phyloP scores from a whole-genome alignment of 2,113 vertebrate species.

The Variabilichromis moorii region DNA sequence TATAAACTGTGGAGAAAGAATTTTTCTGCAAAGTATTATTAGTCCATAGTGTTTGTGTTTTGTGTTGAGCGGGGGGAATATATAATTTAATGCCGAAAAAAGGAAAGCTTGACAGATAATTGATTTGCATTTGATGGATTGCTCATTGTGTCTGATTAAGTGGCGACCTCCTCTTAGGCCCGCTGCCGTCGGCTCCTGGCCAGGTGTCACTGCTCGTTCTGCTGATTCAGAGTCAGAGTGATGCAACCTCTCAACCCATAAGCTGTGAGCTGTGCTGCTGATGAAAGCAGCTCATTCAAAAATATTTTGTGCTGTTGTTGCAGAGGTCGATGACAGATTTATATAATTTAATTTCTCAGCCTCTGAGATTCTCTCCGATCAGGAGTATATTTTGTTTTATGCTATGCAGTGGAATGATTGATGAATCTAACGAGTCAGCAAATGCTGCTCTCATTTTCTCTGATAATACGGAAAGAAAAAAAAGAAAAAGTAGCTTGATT shows the following conservation, averaged over 20 bases:
- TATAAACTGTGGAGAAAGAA: neutral
- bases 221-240: slow-evolving; percentile 28
- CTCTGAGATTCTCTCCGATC: slow-evolving; percentile 8
- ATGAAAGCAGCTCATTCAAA: slow-evolving; percentile 30
- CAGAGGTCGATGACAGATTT: slow-evolving; percentile 18
- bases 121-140: neutral
- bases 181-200: slow-evolving; percentile 5
- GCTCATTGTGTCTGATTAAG: slow-evolving; percentile 8
- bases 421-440: neutral
- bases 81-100: neutral
- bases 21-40: neutral
- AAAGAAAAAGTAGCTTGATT: neutral
- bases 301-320: neutral
- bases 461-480: neutral
- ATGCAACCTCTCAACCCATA: slow-evolving; percentile 1
- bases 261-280: neutral
- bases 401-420: neutral
- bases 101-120: neutral
- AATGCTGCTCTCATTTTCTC: neutral
- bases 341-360: slow-evolving; percentile 8
- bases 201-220: slow-evolving; percentile 27
- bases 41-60: neutral
- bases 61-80: neutral
- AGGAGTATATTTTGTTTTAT: slow-evolving; percentile 3
- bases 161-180: neutral